Evolutionary conservation across 2,113 vertebrate species (phyloP), one percentile per base, ranked within the genome.

Genomic region (Columba janthina): DNA sequence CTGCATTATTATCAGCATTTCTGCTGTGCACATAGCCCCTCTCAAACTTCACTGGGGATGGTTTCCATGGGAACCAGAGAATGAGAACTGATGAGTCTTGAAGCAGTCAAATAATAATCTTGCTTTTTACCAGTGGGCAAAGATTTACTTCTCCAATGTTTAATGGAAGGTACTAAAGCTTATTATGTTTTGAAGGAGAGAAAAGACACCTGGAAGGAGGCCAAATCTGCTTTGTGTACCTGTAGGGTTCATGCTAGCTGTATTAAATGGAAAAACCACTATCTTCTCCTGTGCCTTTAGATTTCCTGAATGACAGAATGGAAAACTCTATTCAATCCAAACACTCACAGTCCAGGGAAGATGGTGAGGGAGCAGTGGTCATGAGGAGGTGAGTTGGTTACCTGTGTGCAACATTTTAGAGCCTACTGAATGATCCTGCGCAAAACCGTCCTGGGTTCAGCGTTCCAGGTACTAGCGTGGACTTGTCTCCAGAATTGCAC

Each of bases 21-120:
- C 83, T 92, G 56, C 95, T 92, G 88, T 53, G 12, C 57, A 79
- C 88, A 77, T 61, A 95, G 81, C 92, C 88, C 92, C 62, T 94
- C 90, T 97, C 81, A 85, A 97, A 96, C 88, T 97, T 96, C 96
- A 96, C 86, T 93, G 61, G 86, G 91, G 70, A 95, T 72, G 48
- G 96, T 98, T 98, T 97, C 97, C 96, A 97, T 97, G 96, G 97
- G 85, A 97, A 98, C 97, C 53, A 71, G 91, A 94, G 96, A 97
- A 96, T 94, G 54, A 94, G 94, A 69, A 95, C 81, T 96, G 94
- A 96, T 97, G 90, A 97, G 80, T 95, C 93, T 96, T 95, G 78
- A 96, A 97, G 94, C 70, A 97, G 95, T 94, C 92, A 97, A 97
- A 94, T 96, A 94, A 93, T 91, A 96, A 96, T 95, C 73, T 93